Percentiles rank a stretch among this genome's conserved stretches.
Evolutionary conservation across 2,113 vertebrate species (phyloP).

Genomic region (Eulacestoma nigropectus): DNA sequence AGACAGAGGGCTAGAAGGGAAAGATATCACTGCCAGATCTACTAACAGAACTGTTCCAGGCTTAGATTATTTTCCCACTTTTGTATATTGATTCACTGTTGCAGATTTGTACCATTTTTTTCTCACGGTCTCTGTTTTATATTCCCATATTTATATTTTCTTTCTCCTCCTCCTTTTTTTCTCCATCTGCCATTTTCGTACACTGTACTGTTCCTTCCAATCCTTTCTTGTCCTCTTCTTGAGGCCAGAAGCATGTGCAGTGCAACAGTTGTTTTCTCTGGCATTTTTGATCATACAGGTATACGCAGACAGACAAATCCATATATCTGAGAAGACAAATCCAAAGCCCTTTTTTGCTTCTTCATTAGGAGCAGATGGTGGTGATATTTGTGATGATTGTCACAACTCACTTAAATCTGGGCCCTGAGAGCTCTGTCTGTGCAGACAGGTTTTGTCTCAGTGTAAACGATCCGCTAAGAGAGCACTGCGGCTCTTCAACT

Average conservation of each 20-base stretch:
- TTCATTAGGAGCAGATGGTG: not conserved
- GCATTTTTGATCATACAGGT: not conserved
- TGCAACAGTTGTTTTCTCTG: not conserved
- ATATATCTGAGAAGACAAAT: not conserved
- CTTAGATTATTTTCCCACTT: not conserved
- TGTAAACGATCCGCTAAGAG: not conserved
- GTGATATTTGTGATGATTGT: not conserved
- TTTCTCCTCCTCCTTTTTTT: not conserved
- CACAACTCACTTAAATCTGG: not conserved
- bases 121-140: not conserved
- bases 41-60: not conserved
- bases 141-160: not conserved
- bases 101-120: not conserved
- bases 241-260: not conserved
- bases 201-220: not conserved
- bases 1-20: not conserved
- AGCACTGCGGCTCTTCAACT: not conserved
- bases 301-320: not conserved
- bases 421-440: not conserved
- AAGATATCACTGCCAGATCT: not conserved
- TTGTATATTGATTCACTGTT: not conserved
- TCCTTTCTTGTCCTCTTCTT: not conserved
- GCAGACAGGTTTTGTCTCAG: not conserved
- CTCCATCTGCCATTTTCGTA: not conserved
- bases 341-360: not conserved